phyloP scores from a whole-genome alignment of 2,113 vertebrate genomes.

The Myiagra hebetior region DNA sequence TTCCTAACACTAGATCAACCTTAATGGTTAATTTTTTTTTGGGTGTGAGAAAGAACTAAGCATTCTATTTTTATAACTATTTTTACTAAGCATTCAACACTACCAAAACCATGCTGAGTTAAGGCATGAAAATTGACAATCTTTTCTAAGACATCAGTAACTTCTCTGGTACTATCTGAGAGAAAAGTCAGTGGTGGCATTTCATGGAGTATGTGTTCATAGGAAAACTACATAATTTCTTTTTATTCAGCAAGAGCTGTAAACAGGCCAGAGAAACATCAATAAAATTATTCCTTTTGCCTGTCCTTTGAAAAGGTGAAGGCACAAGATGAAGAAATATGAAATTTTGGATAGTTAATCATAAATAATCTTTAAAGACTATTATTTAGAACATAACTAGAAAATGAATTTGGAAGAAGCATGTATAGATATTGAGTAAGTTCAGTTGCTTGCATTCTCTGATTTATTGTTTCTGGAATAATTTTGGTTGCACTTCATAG shows the following conservation, averaged over 20 bases:
- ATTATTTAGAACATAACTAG: background rate
- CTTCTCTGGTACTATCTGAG: background rate
- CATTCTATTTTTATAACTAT: background rate
- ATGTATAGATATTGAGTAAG: background rate
- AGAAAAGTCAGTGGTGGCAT: background rate
- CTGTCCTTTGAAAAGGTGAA: background rate
- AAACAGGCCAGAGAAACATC: background rate
- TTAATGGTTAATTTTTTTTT: background rate
- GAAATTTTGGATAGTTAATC: background rate
- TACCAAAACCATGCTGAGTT: background rate
- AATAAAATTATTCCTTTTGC: background rate
- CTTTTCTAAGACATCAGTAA: background rate
- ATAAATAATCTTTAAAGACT: background rate
- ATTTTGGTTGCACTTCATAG: background rate
- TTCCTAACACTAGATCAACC: background rate
- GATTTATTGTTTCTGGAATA: background rate
- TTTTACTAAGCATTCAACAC: background rate
- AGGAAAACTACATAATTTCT: background rate
- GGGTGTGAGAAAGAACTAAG: background rate
- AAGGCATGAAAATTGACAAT: background rate
- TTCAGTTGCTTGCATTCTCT: background rate
- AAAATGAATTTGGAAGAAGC: background rate
- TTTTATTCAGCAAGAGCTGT: fast-evolving
- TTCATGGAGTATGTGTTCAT: background rate
- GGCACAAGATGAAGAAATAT: background rate